Conservation (phyloP, 2,888 invertebrate species). For the Agapostemon virescens region DNA sequence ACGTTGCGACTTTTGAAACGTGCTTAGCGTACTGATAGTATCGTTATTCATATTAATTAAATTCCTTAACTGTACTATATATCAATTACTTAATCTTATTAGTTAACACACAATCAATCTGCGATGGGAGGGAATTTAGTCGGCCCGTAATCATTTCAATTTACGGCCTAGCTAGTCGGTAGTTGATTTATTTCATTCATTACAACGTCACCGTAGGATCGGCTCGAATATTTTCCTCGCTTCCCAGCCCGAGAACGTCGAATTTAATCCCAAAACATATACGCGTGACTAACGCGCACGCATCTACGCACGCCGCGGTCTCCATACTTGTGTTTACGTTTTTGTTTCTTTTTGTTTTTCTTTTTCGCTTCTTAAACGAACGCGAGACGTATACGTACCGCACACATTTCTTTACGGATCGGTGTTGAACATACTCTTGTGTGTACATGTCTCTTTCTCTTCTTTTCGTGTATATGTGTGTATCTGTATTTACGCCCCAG, state of each 20-base stretch:
- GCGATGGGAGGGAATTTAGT: conserved; percentile 78
- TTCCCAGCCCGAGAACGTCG: conserved; percentile 22
- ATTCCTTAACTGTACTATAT: conserved; percentile 77
- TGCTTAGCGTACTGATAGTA: conserved; percentile 76
- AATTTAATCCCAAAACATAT: conserved; percentile 31
- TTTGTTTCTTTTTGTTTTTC: background rate
- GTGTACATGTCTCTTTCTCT: conserved; percentile 27
- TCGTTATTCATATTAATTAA: conserved; percentile 76
- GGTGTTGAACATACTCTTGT: conserved; percentile 41
- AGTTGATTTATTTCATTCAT: conserved; percentile 70
- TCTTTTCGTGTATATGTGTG: too few species aligned
- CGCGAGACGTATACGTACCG: conserved; percentile 14
- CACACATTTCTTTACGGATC: conserved; percentile 39
- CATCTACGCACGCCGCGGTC: conserved; percentile 32
- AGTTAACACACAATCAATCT: conserved; percentile 79
- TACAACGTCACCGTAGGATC: conserved; percentile 62
- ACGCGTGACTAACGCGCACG: conserved; percentile 25
- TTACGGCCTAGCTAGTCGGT: conserved; percentile 73
- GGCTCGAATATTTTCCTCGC: conserved; percentile 26
- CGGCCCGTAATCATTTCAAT: conserved; percentile 69
- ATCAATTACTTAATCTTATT: conserved; percentile 77
- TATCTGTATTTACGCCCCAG: conserved; percentile 42
- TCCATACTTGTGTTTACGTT: conserved; percentile 1
- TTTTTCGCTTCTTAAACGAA: background rate
- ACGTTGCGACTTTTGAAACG: conserved; percentile 73